phyloP scores from a whole-genome alignment of 2,113 vertebrate species.

The Ptilorrhoa leucosticta region DNA sequence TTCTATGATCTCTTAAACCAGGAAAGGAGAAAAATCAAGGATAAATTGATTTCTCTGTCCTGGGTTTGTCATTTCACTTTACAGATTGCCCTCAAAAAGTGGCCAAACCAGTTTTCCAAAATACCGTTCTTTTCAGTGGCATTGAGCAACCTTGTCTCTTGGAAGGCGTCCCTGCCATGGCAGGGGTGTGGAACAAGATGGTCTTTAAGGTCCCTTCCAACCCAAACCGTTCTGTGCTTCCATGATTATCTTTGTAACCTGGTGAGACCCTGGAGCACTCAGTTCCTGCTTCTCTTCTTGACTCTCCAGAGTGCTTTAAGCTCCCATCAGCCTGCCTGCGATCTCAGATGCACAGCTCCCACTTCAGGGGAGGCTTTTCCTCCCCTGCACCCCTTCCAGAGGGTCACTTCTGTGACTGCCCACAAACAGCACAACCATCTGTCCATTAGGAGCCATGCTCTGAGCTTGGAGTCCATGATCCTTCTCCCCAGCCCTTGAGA shows the following conservation, averaged over 20 bases:
- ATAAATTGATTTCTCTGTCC: not conserved
- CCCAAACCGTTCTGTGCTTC: not conserved
- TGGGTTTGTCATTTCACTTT: not conserved
- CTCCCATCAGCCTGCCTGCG: rapidly evolving
- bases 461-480: not conserved
- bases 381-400: not conserved
- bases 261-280: not conserved
- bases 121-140: not conserved
- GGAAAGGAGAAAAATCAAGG: not conserved
- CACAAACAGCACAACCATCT: not conserved
- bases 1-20: not conserved
- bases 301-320: not conserved
- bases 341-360: not conserved
- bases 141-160: not conserved
- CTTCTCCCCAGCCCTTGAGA: not conserved
- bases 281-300: not conserved
- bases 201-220: not conserved
- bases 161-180: not conserved
- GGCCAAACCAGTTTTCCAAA: not conserved
- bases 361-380: not conserved
- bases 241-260: not conserved
- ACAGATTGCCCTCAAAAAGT: not conserved
- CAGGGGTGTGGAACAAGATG: not conserved
- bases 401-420: not conserved
- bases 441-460: not conserved